Evolutionary conservation across 2,797 vertebrate species (phyloP).

Genomic region (Falco rusticolus): DNA sequence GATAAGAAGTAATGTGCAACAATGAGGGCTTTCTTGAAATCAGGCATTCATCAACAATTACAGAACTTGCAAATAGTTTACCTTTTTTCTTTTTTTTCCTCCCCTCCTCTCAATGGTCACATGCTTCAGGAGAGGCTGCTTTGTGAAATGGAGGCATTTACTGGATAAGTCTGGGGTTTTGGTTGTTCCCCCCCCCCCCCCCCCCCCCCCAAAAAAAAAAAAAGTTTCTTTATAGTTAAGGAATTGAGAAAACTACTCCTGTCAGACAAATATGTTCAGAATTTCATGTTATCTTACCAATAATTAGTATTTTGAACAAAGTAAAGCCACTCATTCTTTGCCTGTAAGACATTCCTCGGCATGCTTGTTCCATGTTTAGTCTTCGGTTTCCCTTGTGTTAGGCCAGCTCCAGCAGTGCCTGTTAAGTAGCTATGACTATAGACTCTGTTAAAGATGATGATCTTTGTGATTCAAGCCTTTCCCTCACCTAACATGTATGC

Average conservation of each 20-base stretch:
- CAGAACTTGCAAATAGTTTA: background rate
- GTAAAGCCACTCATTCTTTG: background rate
- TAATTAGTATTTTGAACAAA: background rate
- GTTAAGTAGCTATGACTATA: background rate
- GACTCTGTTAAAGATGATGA: background rate
- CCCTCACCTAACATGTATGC: rapidly evolving
- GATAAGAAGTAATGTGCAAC: background rate
- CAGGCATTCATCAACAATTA: background rate
- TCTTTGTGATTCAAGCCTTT: background rate
- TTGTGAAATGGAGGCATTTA: background rate
- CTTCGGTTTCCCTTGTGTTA: background rate
- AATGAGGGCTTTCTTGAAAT: background rate
- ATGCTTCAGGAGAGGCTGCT: background rate
- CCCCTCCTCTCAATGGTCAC: background rate
- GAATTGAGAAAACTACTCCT: background rate
- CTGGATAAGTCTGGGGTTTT: background rate
- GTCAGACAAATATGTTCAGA: background rate
- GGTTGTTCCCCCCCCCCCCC: too few species aligned
- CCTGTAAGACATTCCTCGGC: background rate
- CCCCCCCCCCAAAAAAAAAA: too few species aligned
- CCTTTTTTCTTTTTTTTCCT: background rate
- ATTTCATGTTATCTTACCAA: background rate
- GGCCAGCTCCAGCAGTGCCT: background rate
- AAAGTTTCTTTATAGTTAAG: background rate
- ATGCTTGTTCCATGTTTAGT: background rate